phyloP scores from a whole-genome alignment of 2,113 vertebrate genomes.

The Seriola quinqueradiata region DNA sequence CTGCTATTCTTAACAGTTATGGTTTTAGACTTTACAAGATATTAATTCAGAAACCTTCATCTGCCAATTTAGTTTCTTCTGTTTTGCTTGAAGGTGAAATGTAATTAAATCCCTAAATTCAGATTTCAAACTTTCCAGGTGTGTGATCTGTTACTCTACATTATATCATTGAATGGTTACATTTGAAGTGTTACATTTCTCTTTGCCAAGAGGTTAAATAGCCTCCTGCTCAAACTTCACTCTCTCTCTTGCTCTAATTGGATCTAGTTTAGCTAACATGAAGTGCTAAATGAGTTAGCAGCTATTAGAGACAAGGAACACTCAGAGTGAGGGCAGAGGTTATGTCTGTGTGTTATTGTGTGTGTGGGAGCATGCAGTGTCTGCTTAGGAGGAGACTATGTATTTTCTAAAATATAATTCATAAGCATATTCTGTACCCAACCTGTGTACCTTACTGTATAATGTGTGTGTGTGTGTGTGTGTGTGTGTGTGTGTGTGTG shows the following conservation, averaged over 20 bases:
- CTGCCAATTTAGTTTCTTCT: neutral
- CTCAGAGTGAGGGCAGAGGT: conserved; percentile 63
- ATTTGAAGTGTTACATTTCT: conserved; percentile 40
- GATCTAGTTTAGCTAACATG: conserved; percentile 78
- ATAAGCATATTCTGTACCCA: neutral
- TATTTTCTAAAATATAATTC: conserved; percentile 3
- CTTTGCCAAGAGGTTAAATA: conserved; percentile 67
- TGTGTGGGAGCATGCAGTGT: conserved; percentile 1
- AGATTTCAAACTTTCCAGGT: neutral
- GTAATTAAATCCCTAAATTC: neutral
- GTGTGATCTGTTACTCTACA: neutral
- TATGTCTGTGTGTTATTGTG: conserved; percentile 30
- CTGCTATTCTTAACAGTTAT: neutral
- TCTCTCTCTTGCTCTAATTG: conserved; percentile 70
- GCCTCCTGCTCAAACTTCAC: conserved; percentile 62
- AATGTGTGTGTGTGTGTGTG: conserved; percentile 12
- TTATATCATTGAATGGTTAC: conserved; percentile 33
- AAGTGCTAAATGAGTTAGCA: conserved; percentile 78
- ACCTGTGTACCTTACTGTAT: neutral
- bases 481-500: conserved; percentile 7
- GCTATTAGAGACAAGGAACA: conserved; percentile 71
- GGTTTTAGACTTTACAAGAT: neutral
- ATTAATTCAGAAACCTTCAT: neutral
- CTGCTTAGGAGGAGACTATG: conserved; percentile 4
- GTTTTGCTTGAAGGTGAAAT: neutral